A percentile compares a stretch with the other conserved stretches of the same genome.
Evolutionary conservation across 1,140 invertebrate genomes (phyloP).

Genomic region (Drosophila trapezifrons): DNA sequence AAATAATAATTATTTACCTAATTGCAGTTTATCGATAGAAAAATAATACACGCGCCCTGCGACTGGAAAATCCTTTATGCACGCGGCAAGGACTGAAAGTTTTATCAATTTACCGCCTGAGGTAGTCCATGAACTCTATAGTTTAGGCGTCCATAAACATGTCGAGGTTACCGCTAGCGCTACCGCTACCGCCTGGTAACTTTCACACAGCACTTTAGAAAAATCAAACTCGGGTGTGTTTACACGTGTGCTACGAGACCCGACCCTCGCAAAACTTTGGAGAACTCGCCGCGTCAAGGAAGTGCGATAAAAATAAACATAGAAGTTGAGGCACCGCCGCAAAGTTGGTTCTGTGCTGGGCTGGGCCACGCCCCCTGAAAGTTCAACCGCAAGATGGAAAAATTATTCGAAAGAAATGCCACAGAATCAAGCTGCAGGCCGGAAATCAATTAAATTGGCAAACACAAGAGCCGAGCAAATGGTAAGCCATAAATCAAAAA

Average conservation of each 20-base stretch:
- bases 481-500: constrained; percentile 55
- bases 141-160: constrained; percentile 53
- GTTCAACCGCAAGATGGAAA: constrained; percentile 13
- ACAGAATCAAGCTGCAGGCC: constrained; percentile 17
- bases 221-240: constrained; percentile 51
- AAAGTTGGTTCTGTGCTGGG: constrained; percentile 6
- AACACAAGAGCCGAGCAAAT: constrained; percentile 2
- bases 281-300: constrained; percentile 52
- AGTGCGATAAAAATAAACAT: constrained; percentile 68
- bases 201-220: constrained; percentile 52
- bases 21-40: too few species aligned
- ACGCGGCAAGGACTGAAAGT: constrained; percentile 26
- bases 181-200: constrained; percentile 42
- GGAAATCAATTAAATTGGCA: constrained; percentile 44
- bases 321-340: constrained; percentile 26
- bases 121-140: constrained; percentile 32
- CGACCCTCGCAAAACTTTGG: constrained; percentile 40
- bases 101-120: constrained; percentile 46
- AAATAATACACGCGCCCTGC: too few species aligned
- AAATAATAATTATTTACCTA: too few species aligned
- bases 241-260: constrained; percentile 18
- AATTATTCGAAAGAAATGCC: constrained; percentile 22
- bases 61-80: constrained; percentile 22
- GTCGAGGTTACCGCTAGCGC: constrained; percentile 35
- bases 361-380: background rate